Base-by-base conservation (phyloP, 2,797 vertebrate genomes). In the Aphelocoma californica region DNA sequence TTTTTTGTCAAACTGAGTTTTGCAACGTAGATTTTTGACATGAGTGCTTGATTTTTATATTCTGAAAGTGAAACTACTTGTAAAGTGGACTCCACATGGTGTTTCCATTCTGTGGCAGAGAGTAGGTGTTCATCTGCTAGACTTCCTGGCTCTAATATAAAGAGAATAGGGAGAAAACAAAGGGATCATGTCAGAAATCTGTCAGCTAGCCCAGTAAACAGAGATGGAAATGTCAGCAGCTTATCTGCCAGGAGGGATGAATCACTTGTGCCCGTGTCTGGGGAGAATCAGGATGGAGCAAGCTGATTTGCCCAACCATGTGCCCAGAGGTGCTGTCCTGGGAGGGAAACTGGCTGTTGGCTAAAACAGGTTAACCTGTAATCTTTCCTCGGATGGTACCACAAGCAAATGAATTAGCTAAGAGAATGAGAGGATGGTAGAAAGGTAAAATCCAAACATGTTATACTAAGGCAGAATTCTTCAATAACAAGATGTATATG, bases 141-240 rank as follows among this genome's bases (percentile, higher is more conserved):
- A 80, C 25, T 54, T 72, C 16, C 12, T 24, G 3, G 23, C n/a
- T 66, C 6, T 60, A 57, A 72, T 45, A 34, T 61, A 65, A 74
- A 71, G 38, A 84, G 44, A 87, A 79, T 31, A 71, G 24, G 70
- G 38, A 71, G 48, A 45, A 78, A 67, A 72, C 50, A 60, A 88
- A 91, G 60, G 28, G 73, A 78, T 92, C 51, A 14, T 91, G 93
- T 90, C 71, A 92, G 80, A 74, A 80, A n/a, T 93, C 91, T 89
- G 53, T 82, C 91, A 89, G 62, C 84, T 89, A 83, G 79, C 12
- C 66, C 84, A 81, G 72, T 56, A 87, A 86, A 90, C 24, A 84
- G 88, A 84, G 50, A 92, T 62, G 42, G 74, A 96, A 94, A 90
- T 92, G 90, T 92, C 93, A 90, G 64, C 69, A 79, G 62, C 51